Evolutionary conservation across 2,888 invertebrate genomes (phyloP).

Genomic region (Stegophylla sp.): DNA sequence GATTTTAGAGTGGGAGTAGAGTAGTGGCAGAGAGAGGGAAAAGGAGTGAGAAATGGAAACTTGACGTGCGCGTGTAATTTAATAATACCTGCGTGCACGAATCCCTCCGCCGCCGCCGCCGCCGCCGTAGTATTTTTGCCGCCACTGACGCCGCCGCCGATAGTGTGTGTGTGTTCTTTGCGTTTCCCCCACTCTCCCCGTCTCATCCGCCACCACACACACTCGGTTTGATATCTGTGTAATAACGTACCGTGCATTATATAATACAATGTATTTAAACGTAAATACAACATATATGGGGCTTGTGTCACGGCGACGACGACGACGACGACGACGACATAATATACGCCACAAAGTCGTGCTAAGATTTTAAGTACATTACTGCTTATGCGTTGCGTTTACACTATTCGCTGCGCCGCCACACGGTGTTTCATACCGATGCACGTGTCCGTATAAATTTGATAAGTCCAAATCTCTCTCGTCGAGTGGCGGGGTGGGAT

Average conservation of each 20-base stretch:
- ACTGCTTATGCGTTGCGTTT: not conserved
- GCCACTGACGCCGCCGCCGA: not conserved
- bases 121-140: not conserved
- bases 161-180: not conserved
- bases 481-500: no score
- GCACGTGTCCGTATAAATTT: no score
- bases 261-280: not conserved
- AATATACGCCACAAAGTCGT: no score
- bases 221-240: not conserved
- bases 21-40: no score
- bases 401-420: no score
- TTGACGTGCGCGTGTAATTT: slow-evolving; percentile 51
- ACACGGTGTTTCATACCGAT: no score
- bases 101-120: not conserved
- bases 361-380: not conserved
- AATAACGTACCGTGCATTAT: not conserved
- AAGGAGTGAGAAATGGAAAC: not conserved
- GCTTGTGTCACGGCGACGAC: not conserved
- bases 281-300: not conserved
- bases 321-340: not conserved
- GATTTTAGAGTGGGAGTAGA: no score
- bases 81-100: slow-evolving; percentile 48
- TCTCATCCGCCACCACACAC: not conserved
- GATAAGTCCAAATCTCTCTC: no score
- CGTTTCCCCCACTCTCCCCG: not conserved